Base-by-base conservation (phyloP, 2,888 invertebrate genomes). In the Cantharis lateralis region DNA sequence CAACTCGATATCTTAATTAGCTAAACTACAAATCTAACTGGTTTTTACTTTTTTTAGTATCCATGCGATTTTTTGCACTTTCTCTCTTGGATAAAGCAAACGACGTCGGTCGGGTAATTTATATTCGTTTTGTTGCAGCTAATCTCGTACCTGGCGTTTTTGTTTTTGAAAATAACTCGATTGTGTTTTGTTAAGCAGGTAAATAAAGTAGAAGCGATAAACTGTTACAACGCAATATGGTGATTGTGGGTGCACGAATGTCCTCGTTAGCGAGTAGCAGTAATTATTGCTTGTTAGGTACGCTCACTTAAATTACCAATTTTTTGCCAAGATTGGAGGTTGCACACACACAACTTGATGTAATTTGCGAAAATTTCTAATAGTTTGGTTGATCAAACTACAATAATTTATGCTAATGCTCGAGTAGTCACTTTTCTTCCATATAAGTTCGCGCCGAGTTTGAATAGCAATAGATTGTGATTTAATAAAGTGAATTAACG, bases 191-290 rank as follows among this genome's bases (percentile, higher is more conserved):
- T 48, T 48, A 48, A 48, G n/a, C 48, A 48, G n/a, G 48, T n/a
- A 48, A 48, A 48, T 48, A 66, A 66, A 24, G 64, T 20, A 66
- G 24, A 66, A 66, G 24, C 18, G 64, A 66, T 66, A 66, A 66
- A 66, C 64, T 66, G 64, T 66, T 75, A 18, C 63, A 28, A 20
- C 48, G 48, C 48, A 66, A 28, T 66, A 68, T 73, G 76, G 76
- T 66, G 73, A 68, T 69, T 73, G 71, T 66, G 70, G 68, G 73
- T 68, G 68, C 76, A 77, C 71, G 76, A 77, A 68, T 77, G 76
- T 77, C 73, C 76, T 73, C 76, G 73, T 77, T 76, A 66, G 70
- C 71, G 48, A 70, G 70, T 64, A 63, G 70, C 70, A 62, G 70
- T 69, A 74, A 74, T 74, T 70, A 64, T 74, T 74, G 70, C 28